Conservation (phyloP, 1,140 invertebrate genomes). For the Eurosta solidaginis region DNA sequence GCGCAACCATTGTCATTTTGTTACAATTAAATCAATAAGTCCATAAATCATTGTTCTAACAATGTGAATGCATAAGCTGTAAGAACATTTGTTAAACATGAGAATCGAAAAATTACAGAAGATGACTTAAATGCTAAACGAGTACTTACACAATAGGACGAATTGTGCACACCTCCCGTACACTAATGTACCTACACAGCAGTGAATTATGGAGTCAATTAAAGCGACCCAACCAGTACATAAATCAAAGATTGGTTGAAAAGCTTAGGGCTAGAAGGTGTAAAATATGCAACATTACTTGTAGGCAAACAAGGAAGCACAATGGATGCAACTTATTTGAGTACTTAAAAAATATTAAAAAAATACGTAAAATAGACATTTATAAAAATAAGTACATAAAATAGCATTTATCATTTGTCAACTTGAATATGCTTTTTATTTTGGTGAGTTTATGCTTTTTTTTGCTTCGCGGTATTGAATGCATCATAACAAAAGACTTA, state of each 20-base stretch:
- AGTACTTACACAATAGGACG: too few relatives aligned
- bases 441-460: background rate
- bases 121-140: background rate
- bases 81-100: background rate
- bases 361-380: background rate
- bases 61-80: background rate
- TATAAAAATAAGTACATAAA: background rate
- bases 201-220: background rate
- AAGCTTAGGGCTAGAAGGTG: background rate
- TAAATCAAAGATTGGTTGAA: background rate
- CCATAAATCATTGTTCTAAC: background rate
- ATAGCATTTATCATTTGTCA: background rate
- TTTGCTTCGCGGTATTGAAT: background rate
- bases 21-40: background rate
- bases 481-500: constrained; percentile 54
- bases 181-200: background rate
- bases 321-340: background rate
- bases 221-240: background rate
- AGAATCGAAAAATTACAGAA: background rate
- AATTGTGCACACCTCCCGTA: too few relatives aligned
- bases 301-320: background rate
- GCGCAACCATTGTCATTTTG: too few relatives aligned
- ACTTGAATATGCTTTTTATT: background rate
- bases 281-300: background rate
- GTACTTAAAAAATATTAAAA: background rate